Evolutionary conservation across 2,113 vertebrate species (phyloP).

Genomic region (Mirounga angustirostris): DNA sequence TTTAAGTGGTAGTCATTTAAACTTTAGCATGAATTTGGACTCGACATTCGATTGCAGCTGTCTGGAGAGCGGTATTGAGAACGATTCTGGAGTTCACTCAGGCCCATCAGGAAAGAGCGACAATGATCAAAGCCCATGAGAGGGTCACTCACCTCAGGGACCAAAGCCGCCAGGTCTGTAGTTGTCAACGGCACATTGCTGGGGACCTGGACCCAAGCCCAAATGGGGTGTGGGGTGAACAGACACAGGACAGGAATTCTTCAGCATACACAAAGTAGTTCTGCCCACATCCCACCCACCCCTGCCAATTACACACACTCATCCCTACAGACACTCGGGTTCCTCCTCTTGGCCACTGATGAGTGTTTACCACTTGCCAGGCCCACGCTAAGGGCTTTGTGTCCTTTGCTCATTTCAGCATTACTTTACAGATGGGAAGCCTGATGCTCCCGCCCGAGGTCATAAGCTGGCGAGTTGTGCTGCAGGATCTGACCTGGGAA

Average conservation of each 20-base stretch:
- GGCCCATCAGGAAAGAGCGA: not conserved
- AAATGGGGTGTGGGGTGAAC: not conserved
- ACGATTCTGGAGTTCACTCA: not conserved
- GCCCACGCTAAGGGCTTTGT: not conserved
- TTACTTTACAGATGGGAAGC: not conserved
- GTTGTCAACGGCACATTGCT: constrained; percentile 67
- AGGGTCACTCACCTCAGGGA: constrained; percentile 81
- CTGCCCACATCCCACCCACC: no score
- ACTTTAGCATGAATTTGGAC: constrained; percentile 30
- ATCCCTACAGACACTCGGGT: not conserved
- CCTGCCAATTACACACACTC: not conserved
- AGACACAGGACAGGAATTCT: not conserved
- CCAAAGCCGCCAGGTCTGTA: constrained; percentile 45
- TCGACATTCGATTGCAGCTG: not conserved
- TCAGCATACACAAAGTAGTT: not conserved
- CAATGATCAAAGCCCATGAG: not conserved
- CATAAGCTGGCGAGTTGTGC: not conserved
- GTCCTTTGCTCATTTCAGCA: not conserved
- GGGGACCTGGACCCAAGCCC: constrained; percentile 64
- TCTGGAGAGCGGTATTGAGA: not conserved
- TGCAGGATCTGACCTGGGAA: not conserved
- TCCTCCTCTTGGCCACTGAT: not conserved
- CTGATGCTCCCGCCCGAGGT: not conserved
- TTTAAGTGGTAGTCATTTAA: not conserved
- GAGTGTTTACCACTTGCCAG: not conserved